These are phyloP conservation scores for Stenurella melanura DNA, from an alignment of 2,888 invertebrate genomes.

Conservation along the genomic window DNA sequence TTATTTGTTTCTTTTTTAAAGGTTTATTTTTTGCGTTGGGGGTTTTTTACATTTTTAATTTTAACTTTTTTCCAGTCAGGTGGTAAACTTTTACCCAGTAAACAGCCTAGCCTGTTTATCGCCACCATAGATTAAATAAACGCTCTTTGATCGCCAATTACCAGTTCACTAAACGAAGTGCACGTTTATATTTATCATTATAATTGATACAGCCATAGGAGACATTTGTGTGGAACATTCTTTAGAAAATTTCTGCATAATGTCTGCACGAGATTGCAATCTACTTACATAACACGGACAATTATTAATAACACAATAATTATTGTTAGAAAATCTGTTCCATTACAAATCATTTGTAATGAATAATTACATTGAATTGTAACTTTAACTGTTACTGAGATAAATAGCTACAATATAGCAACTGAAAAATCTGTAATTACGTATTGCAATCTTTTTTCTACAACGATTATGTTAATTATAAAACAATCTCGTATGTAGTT, in stretches of 20 bases:
- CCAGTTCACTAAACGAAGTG: not conserved
- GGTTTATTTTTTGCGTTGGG: too few relatives aligned
- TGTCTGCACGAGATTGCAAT: slow-evolving; percentile 16
- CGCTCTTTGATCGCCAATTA: too few relatives aligned
- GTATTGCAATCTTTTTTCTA: not conserved
- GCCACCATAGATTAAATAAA: too few relatives aligned
- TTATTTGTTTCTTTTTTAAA: too few relatives aligned
- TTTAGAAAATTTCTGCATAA: slow-evolving; percentile 1
- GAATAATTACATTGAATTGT: not conserved
- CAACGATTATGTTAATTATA: not conserved
- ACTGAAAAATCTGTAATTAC: not conserved
- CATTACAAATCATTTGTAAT: not conserved
- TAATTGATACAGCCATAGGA: not conserved
- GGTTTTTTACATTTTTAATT: too few relatives aligned
- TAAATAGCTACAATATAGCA: not conserved
- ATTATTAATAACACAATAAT: slow-evolving; percentile 18
- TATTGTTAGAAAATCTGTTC: slow-evolving; percentile 4
- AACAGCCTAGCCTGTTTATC: too few relatives aligned
- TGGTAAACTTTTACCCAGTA: too few relatives aligned
- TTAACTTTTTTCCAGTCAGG: too few relatives aligned
- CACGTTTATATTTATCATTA: not conserved
- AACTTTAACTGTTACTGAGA: not conserved
- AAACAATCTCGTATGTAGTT: not conserved
- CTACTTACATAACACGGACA: slow-evolving; percentile 15
- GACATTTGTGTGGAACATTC: not conserved